phyloP scores from a whole-genome alignment of 2,113 vertebrate genomes.

The Nycticorax nycticorax region DNA sequence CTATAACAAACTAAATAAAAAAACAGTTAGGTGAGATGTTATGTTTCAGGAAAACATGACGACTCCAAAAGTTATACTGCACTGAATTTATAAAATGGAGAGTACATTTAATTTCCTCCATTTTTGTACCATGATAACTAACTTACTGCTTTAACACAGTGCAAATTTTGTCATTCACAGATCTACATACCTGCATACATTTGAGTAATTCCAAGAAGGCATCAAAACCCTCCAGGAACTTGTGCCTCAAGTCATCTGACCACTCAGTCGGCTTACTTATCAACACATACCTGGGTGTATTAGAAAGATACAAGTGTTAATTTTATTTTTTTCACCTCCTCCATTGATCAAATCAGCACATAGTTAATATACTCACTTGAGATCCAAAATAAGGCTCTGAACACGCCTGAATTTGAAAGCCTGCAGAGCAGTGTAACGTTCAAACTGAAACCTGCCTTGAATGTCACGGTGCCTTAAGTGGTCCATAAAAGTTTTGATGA shows the following conservation, averaged over 20 bases:
- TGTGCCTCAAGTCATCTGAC: conserved; percentile 86
- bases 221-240: conserved; percentile 93
- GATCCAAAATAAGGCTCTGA: conserved; percentile 94
- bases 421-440: conserved; percentile 93
- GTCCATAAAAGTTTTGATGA: conserved; percentile 95
- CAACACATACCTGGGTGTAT: conserved; percentile 86
- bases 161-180: background rate
- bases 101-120: background rate
- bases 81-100: background rate
- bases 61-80: background rate
- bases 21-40: background rate
- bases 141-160: background rate
- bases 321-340: background rate
- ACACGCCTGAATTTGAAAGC: conserved; percentile 96
- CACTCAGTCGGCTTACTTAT: conserved; percentile 91
- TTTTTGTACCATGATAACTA: background rate
- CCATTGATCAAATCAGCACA: background rate
- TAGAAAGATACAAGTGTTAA: background rate
- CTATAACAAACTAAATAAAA: background rate
- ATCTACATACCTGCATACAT: conserved; percentile 91
- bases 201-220: conserved; percentile 93
- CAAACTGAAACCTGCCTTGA: conserved; percentile 96
- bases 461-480: conserved; percentile 91
- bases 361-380: conserved; percentile 84
- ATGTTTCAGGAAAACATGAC: background rate